Evolutionary conservation across 2,888 invertebrate species (phyloP), one percentile per base, ranked within the genome.

Genomic region (Dinocampus coccinellae): DNA sequence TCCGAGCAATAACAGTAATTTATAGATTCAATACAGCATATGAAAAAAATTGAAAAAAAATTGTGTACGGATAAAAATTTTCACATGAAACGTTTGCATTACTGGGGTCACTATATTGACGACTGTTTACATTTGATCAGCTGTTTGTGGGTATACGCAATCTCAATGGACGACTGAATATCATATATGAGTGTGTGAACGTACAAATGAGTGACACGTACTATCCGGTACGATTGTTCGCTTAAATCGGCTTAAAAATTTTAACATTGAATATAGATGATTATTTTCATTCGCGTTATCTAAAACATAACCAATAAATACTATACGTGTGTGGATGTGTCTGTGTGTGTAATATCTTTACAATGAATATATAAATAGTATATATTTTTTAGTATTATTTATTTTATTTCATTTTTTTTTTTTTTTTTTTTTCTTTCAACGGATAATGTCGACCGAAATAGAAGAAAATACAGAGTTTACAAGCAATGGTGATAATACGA

Each of bases 401-500:
- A 3, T 16, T 10, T 7, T 33, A 22, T 20, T 36, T 34, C 60
- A 60, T 64, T 57, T 29, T 47, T 16, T 39, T 33, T 61, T 58
- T 57, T 52, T 61, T 26, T 34, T 36, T 20, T 58, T 42, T 34
- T 57, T 69, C 2, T 39, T 0, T n/a, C 63, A 69, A 73, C 80
- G 81, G 85, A 86, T 83, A 80, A 85, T 84, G 86, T 83, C 81
- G 77, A 82, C 78, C 75, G 82, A 81, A 75, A 57, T 10, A 20
- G 81, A 82, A 75, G 75, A 73, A 76, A 82, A 82, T 69, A 72
- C 74, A 68, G 80, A 70, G 73, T 78, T 78, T 77, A 77, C 75
- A 70, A 84, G 82, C 81, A 83, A 86, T 87, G 86, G 78, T 79
- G 85, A 87, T 82, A 81, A 83, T 74, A 77, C 70, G 70, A 79